phyloP scores from a whole-genome alignment of 1,140 invertebrate species.

The Drosophila busckii region DNA sequence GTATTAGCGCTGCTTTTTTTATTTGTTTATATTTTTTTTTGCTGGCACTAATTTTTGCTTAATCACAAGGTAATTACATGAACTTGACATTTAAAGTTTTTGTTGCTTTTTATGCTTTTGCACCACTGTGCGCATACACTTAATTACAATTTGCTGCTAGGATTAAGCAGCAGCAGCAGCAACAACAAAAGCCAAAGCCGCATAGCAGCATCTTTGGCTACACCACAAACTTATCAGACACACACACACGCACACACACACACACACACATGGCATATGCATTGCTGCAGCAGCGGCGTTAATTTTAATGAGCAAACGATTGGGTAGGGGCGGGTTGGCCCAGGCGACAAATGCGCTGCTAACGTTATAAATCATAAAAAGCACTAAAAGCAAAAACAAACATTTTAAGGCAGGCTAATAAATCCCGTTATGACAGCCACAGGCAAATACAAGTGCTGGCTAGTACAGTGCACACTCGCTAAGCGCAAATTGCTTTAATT shows the following conservation, averaged over 20 bases:
- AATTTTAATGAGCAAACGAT: no score
- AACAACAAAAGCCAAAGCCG: background rate
- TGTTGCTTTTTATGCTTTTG: background rate
- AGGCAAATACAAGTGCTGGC: no score
- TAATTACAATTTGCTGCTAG: slow-evolving; percentile 56
- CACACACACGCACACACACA: background rate
- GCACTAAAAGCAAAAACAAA: no score
- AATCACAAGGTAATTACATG: slow-evolving; percentile 74
- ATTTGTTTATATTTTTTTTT: background rate
- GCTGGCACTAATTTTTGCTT: slow-evolving; percentile 75
- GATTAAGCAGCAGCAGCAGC: slow-evolving; percentile 19
- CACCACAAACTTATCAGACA: slow-evolving; percentile 4
- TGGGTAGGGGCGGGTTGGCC: no score
- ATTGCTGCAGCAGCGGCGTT: no score
- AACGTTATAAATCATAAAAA: no score
- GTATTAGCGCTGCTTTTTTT: background rate
- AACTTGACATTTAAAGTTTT: slow-evolving; percentile 56
- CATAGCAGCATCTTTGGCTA: slow-evolving; percentile 21
- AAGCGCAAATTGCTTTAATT: no score
- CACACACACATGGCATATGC: background rate
- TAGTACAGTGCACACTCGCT: no score
- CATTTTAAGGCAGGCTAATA: no score
- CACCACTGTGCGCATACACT: slow-evolving; percentile 27
- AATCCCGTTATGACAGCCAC: no score
- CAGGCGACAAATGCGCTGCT: slow-evolving; percentile 59